These are phyloP conservation scores for Gastrophryne carolinensis DNA, from an alignment of 2,797 vertebrate genomes.

Conservation along the genomic window DNA sequence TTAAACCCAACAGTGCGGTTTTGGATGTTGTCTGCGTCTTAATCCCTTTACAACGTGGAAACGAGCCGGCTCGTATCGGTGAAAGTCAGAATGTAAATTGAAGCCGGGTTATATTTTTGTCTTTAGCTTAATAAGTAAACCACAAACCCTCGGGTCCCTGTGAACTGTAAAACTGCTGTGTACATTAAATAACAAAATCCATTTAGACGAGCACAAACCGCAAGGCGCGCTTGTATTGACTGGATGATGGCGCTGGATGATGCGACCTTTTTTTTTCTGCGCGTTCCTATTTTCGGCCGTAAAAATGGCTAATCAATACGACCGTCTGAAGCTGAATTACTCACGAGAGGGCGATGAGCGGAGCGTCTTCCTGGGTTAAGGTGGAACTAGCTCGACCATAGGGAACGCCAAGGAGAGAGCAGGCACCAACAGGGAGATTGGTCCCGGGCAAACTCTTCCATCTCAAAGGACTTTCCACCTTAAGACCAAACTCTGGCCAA, in stretches of 20 bases:
- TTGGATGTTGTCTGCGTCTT: not conserved
- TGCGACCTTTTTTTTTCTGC: conserved; percentile 1
- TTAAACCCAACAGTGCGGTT: not conserved
- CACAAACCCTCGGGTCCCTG: conserved; percentile 19
- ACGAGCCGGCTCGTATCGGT: not conserved
- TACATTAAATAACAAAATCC: conserved; percentile 22
- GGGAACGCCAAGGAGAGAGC: too few species aligned
- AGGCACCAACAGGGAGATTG: too few species aligned
- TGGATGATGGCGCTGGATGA: not conserved
- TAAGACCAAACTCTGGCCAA: too few species aligned
- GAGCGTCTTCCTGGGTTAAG: not conserved
- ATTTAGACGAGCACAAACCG: conserved; percentile 15
- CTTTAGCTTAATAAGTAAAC: conserved; percentile 2
- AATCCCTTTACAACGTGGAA: not conserved
- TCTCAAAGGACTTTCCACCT: too few species aligned
- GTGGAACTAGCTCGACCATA: not conserved
- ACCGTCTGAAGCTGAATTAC: conserved; percentile 12
- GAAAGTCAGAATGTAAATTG: not conserved
- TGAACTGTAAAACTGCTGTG: not conserved
- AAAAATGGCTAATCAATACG: conserved; percentile 19
- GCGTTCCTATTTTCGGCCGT: conserved; percentile 19
- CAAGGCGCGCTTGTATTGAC: conserved; percentile 11
- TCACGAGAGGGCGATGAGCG: not conserved
- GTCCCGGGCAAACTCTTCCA: too few species aligned
- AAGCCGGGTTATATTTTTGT: not conserved